phyloP scores from a whole-genome alignment of 2,888 invertebrate species.

The Trissolcus japonicus region DNA sequence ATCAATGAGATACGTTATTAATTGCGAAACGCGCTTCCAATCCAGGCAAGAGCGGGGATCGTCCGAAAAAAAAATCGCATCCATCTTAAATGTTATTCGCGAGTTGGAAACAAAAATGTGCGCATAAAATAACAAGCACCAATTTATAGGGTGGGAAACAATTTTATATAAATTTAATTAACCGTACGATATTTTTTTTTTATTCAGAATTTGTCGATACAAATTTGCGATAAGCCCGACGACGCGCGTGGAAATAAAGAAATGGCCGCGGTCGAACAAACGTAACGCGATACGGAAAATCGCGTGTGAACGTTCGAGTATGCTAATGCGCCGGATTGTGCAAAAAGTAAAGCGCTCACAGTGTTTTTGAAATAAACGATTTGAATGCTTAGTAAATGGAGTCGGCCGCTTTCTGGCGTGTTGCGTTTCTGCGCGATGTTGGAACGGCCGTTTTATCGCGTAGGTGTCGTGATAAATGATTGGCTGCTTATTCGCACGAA shows the following conservation, averaged over 20 bases:
- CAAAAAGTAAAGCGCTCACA: conserved; percentile 36
- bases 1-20: conserved; percentile 5
- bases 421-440: conserved; percentile 45
- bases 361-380: conserved; percentile 55
- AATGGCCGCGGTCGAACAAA: conserved; percentile 1
- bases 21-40: background rate
- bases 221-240: too few species aligned
- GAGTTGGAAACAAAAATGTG: too few species aligned
- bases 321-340: conserved; percentile 37
- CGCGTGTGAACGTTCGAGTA: conserved; percentile 39
- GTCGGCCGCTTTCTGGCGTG: conserved; percentile 47
- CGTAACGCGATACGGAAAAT: conserved; percentile 24
- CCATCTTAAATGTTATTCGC: background rate
- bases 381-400: conserved; percentile 54
- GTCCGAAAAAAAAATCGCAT: too few species aligned
- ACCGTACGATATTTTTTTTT: too few species aligned
- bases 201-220: background rate
- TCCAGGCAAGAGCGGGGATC: background rate
- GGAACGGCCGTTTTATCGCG: conserved; percentile 55
- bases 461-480: conserved; percentile 60
- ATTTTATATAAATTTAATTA: too few species aligned
- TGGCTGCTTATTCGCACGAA: conserved; percentile 58
- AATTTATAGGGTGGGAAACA: too few species aligned
- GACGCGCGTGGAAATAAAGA: conserved; percentile 2
- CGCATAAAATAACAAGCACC: too few species aligned